Evolutionary conservation across 2,888 invertebrate genomes (phyloP).

Genomic region (Cephus pygmeus): DNA sequence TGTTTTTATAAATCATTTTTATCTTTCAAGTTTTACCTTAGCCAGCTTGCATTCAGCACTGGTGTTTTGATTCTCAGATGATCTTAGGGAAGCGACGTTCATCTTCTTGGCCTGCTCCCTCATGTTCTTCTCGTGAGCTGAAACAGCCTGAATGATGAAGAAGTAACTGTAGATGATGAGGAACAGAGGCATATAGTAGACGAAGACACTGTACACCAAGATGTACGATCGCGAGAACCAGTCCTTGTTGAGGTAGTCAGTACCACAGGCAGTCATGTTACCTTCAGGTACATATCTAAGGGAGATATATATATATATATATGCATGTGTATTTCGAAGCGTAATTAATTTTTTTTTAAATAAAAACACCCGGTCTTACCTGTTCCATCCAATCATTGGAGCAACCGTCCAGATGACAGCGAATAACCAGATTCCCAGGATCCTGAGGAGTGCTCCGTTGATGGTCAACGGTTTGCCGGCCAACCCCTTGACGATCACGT

Average conservation of each 20-base stretch:
- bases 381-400: constrained; percentile 89
- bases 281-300: constrained; percentile 88
- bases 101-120: constrained; percentile 93
- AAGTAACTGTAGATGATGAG: constrained; percentile 89
- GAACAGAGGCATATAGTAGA: constrained; percentile 81
- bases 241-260: constrained; percentile 83
- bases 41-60: constrained; percentile 90
- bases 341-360: not conserved
- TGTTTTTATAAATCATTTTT: not conserved
- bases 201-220: constrained; percentile 80
- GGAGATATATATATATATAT: not conserved
- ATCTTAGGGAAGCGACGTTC: constrained; percentile 89
- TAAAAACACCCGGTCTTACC: constrained; percentile 63
- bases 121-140: constrained; percentile 87
- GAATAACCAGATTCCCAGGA: constrained; percentile 83
- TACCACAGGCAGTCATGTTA: constrained; percentile 93
- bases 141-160: constrained; percentile 83
- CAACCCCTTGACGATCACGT: constrained; percentile 92
- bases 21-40: constrained; percentile 68
- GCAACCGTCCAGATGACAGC: constrained; percentile 83
- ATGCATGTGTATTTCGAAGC: too few species aligned
- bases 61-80: constrained; percentile 80
- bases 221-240: constrained; percentile 84
- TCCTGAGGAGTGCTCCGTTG: constrained; percentile 81
- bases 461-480: constrained; percentile 87